Conservation (phyloP, 2,113 vertebrate genomes). For the Siniperca chuatsi region DNA sequence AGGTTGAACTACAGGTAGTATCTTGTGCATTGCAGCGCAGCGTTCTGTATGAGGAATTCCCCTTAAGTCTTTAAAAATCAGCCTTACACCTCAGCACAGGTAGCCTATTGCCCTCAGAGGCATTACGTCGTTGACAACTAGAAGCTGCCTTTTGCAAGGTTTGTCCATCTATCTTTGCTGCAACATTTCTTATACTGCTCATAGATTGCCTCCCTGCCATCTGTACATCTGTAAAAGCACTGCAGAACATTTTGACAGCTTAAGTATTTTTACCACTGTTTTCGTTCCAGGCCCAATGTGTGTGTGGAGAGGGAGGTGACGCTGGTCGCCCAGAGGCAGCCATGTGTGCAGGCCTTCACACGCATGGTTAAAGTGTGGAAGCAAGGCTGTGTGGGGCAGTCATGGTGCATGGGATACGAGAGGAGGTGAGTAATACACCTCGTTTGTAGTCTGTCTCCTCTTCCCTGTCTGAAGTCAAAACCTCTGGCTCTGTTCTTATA, state of each 20-base stretch:
- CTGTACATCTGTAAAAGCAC: conserved; percentile 53
- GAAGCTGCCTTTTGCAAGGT: neutral
- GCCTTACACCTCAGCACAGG: conserved; percentile 31
- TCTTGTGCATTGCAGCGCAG: conserved; percentile 32
- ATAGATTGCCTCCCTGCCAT: conserved; percentile 26
- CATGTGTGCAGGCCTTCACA: conserved; percentile 87
- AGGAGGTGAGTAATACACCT: conserved; percentile 85
- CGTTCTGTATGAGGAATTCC: conserved; percentile 41
- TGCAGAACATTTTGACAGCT: conserved; percentile 55
- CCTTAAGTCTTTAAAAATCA: conserved; percentile 53
- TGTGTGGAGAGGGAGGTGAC: conserved; percentile 87
- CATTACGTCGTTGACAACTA: conserved; percentile 10
- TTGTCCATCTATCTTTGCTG: conserved; percentile 18
- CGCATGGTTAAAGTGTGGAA: conserved; percentile 88
- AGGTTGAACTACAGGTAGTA: conserved; percentile 27
- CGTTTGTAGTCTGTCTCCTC: conserved; percentile 24
- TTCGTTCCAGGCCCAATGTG: conserved; percentile 89
- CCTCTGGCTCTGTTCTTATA: conserved; percentile 17
- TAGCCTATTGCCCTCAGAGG: conserved; percentile 41
- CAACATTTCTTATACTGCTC: conserved; percentile 10
- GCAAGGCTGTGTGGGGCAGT: conserved; percentile 86
- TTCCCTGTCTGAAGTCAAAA: conserved; percentile 17
- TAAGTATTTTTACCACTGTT: conserved; percentile 55
- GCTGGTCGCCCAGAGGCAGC: conserved; percentile 89
- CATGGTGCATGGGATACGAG: conserved; percentile 89